phyloP scores from a whole-genome alignment of 2,888 invertebrate genomes.

The Chalcis sispes region DNA sequence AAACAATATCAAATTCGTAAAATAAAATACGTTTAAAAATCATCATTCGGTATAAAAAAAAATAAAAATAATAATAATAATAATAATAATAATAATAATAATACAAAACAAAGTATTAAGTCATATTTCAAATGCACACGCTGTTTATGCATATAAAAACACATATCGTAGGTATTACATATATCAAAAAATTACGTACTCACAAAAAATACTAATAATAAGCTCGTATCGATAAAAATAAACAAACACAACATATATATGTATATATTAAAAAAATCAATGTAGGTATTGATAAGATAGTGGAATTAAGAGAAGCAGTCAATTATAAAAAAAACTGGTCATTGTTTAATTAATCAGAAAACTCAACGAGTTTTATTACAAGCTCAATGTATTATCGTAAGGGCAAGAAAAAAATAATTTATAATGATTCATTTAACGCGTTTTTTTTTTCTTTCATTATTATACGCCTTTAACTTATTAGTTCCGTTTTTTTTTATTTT shows the following conservation, averaged over 20 bases:
- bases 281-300: not conserved
- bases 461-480: slow-evolving; percentile 11
- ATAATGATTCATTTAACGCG: slow-evolving; percentile 13
- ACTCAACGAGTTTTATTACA: slow-evolving; percentile 33
- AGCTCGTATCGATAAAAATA: not conserved
- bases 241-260: not conserved
- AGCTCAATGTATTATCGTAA: slow-evolving; percentile 16
- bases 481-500: slow-evolving; percentile 18
- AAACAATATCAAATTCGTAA: slow-evolving; percentile 13
- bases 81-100: too few relatives aligned
- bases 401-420: not conserved
- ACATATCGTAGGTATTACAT: not conserved
- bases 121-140: not conserved
- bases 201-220: not conserved
- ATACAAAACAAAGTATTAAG: not conserved
- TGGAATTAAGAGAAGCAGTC: slow-evolving; percentile 20
- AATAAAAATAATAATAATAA: too few relatives aligned
- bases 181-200: not conserved
- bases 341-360: slow-evolving; percentile 41
- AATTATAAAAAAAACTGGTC: slow-evolving; percentile 41
- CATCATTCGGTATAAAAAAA: not conserved
- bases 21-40: not conserved
- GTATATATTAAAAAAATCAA: not conserved
- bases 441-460: not conserved
- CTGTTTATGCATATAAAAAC: not conserved